phyloP scores from a whole-genome alignment of 2,113 vertebrate genomes.

The Anseranas semipalmata region DNA sequence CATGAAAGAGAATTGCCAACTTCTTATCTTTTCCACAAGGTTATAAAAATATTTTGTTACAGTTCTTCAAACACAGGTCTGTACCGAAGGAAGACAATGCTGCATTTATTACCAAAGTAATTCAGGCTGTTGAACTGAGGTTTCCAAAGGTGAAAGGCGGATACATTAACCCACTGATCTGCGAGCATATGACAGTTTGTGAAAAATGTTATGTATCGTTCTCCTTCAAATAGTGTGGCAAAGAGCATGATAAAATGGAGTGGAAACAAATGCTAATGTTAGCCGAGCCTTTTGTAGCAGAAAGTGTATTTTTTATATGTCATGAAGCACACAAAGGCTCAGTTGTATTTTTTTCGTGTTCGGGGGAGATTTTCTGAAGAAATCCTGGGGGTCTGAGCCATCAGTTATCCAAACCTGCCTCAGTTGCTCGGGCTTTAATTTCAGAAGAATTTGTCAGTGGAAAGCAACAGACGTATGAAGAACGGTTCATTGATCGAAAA shows the following conservation, averaged over 20 bases:
- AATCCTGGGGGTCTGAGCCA: slow-evolving; percentile 2
- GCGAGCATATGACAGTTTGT: background rate
- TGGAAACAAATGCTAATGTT: background rate
- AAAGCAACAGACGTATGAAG: background rate
- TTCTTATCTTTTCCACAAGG: slow-evolving; percentile 43
- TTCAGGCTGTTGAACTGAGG: slow-evolving; percentile 45
- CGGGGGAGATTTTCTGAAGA: background rate
- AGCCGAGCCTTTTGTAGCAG: slow-evolving; percentile 4
- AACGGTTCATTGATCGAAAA: background rate
- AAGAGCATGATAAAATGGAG: background rate
- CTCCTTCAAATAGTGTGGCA: background rate
- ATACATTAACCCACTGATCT: slow-evolving; percentile 49
- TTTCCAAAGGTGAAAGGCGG: slow-evolving; percentile 60
- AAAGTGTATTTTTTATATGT: background rate
- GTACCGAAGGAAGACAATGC: slow-evolving; percentile 31
- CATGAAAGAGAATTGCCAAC: slow-evolving; percentile 37
- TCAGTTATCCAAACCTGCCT: background rate
- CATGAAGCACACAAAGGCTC: background rate
- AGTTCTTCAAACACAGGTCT: slow-evolving; percentile 30
- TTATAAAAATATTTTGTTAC: slow-evolving; percentile 61
- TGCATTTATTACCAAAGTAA: slow-evolving; percentile 34
- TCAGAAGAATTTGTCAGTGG: background rate
- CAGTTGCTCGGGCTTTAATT: background rate
- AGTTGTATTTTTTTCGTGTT: background rate
- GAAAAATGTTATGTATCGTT: slow-evolving; percentile 1